Base-by-base conservation (phyloP, 2,797 vertebrate species). In the Danio tinwini region DNA sequence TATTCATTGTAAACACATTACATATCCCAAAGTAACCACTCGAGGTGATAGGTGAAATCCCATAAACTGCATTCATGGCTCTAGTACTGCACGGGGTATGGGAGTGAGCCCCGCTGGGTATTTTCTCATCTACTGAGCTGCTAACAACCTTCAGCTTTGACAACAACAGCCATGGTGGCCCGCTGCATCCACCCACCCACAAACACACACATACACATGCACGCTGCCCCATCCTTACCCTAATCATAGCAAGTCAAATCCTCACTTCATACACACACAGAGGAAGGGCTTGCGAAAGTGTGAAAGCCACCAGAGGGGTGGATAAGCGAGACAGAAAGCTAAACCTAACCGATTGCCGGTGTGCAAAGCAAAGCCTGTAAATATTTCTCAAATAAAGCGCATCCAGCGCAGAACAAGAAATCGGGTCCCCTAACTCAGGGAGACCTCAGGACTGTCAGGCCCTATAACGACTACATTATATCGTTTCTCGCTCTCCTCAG, bases 381-480 rank as follows among this genome's bases (percentile, higher is more conserved):
- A 88, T 85, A 86, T 61, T 53, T 49, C 13, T 55, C 72, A 84
- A 83, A 86, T 83, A 85, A 87, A 83, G 83, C 47, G 52, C 80
- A 78, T 70, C 77, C 80, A 86, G 53, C 55, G 40, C 47, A 49
- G 76, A 64, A 81, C 73, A 55, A 70, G 53, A 65, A 71, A 81
- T 82, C 64, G 70, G 68, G 19, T 55, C 47, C 52, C 52, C 74
- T 84, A 85, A 85, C 82, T 87, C 80, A 81, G 42, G n/a, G 29
- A 42, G 58, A 53, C 65, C 55, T 13, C 37, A 8, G 12, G 62
- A 61, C 84, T 82, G 85, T 82, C 85, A 89, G 80, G 52, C 17
- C 59, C 81, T 59, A 79, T 88, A 87, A 87, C 81, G 78, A 85
- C 73, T 70, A 74, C 53, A 65, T 81, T 85, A 88, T 85, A 87